These are phyloP conservation scores for Dasyurus viverrinus DNA, from an alignment of 2,113 vertebrate genomes.

Conservation along the genomic window DNA sequence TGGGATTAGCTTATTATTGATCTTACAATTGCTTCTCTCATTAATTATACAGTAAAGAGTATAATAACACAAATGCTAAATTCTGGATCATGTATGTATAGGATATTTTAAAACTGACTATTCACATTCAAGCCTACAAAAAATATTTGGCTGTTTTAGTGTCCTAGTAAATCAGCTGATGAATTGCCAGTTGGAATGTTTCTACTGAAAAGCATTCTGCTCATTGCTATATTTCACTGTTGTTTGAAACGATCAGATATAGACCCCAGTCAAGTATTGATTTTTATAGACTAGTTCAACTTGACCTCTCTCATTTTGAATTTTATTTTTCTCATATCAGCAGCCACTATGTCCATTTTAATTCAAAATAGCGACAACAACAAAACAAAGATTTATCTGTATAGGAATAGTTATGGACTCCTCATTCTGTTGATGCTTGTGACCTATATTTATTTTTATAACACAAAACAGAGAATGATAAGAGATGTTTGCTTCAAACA, in stretches of 20 bases:
- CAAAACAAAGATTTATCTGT: not conserved
- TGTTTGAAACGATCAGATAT: not conserved
- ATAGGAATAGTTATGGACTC: not conserved
- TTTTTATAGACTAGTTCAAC: not conserved
- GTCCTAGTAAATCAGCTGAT: not conserved
- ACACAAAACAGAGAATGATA: not conserved
- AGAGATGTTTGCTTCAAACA: not conserved
- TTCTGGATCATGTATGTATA: not conserved
- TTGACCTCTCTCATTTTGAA: not conserved
- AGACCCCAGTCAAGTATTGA: not conserved
- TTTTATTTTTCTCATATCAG: not conserved
- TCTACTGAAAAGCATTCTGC: constrained; percentile 3
- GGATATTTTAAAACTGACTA: not conserved
- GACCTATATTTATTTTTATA: not conserved
- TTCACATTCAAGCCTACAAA: not conserved
- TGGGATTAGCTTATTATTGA: constrained; percentile 56
- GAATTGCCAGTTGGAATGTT: not conserved
- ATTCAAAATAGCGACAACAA: not conserved
- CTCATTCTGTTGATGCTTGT: not conserved
- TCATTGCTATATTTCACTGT: not conserved
- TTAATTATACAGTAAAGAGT: constrained; percentile 56
- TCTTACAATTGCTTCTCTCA: constrained; percentile 66
- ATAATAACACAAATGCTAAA: constrained; percentile 20
- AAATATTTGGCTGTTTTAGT: not conserved
- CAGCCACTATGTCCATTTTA: not conserved